phyloP scores from a whole-genome alignment of 1,140 invertebrate species.

The Anagrus nilaparvatae region DNA sequence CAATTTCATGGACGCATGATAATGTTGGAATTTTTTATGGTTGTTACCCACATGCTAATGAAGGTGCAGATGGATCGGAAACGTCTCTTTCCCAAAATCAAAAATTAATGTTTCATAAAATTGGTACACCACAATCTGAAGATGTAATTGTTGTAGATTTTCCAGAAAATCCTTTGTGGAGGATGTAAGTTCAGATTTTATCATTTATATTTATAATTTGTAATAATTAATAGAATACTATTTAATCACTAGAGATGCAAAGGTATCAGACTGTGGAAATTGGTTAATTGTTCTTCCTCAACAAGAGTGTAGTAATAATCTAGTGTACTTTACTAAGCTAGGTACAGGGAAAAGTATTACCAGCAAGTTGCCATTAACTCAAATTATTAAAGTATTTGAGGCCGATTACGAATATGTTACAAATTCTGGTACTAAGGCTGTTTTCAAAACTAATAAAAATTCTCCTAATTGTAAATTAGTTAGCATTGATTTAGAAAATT shows the following conservation, averaged over 20 bases:
- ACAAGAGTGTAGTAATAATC: slow-evolving; percentile 81
- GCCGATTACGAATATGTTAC: slow-evolving; percentile 93
- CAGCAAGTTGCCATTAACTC: slow-evolving; percentile 55
- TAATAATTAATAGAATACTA: slow-evolving; percentile 6
- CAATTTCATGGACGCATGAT: slow-evolving; percentile 90
- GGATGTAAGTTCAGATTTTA: slow-evolving; percentile 59
- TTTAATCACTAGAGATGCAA: slow-evolving; percentile 51
- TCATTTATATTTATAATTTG: slow-evolving; percentile 2
- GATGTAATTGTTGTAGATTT: slow-evolving; percentile 88
- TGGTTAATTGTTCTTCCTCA: slow-evolving; percentile 71
- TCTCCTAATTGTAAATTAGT: slow-evolving; percentile 86
- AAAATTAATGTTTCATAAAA: slow-evolving; percentile 85
- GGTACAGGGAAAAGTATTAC: slow-evolving; percentile 48
- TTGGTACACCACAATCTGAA: slow-evolving; percentile 78
- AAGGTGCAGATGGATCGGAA: slow-evolving; percentile 81
- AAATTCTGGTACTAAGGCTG: slow-evolving; percentile 71
- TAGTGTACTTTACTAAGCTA: slow-evolving; percentile 74
- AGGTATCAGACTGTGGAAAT: slow-evolving; percentile 84
- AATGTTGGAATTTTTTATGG: slow-evolving; percentile 93
- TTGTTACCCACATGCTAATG: slow-evolving; percentile 57
- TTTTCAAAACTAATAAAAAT: slow-evolving; percentile 90
- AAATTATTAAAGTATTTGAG: slow-evolving; percentile 82
- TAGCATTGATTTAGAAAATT: slow-evolving; percentile 77
- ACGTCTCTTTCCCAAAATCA: slow-evolving; percentile 80
- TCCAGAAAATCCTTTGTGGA: slow-evolving; percentile 82